Percentiles rank a stretch among this genome's conserved stretches.
Evolutionary conservation across 2,797 vertebrate genomes (phyloP).

Genomic region (Picus viridis): DNA sequence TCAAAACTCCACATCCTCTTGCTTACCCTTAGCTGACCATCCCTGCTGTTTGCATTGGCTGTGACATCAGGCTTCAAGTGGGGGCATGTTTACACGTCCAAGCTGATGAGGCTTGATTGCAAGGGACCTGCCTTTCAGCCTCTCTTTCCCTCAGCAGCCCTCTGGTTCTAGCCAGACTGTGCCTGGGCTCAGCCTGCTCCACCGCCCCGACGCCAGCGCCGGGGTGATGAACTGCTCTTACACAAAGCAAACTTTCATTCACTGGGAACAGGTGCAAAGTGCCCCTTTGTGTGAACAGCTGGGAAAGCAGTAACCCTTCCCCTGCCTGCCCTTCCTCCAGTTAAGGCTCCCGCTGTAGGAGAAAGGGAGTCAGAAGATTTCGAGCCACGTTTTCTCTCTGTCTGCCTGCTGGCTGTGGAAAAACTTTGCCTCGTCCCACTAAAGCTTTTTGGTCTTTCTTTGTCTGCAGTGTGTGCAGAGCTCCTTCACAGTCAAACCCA

Average conservation of each 20-base stretch:
- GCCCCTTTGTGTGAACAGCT: conserved; percentile 43
- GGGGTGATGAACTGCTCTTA: conserved; percentile 29
- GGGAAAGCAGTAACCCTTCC: conserved; percentile 13
- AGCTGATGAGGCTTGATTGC: conserved; percentile 20
- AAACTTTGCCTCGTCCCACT: not conserved
- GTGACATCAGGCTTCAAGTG: conserved; percentile 56
- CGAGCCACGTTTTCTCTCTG: not conserved
- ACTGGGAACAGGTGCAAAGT: conserved; percentile 46
- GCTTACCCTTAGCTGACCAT: conserved; percentile 1
- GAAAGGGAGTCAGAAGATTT: not conserved
- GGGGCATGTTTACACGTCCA: not conserved
- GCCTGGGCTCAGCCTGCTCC: not conserved
- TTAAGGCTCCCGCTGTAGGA: not conserved
- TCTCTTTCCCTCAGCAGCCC: not conserved
- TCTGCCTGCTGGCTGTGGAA: not conserved
- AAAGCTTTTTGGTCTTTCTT: not conserved
- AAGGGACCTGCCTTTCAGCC: not conserved
- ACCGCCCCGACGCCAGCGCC: not conserved
- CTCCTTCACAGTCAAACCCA: not conserved
- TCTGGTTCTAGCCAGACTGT: not conserved
- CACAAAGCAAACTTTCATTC: conserved; percentile 57
- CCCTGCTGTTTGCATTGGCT: conserved; percentile 44
- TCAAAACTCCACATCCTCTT: conserved; percentile 16
- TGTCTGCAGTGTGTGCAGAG: not conserved
- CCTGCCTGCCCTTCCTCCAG: not conserved